phyloP scores from a whole-genome alignment of 2,113 vertebrate genomes.

The Pachycephala philippinensis region DNA sequence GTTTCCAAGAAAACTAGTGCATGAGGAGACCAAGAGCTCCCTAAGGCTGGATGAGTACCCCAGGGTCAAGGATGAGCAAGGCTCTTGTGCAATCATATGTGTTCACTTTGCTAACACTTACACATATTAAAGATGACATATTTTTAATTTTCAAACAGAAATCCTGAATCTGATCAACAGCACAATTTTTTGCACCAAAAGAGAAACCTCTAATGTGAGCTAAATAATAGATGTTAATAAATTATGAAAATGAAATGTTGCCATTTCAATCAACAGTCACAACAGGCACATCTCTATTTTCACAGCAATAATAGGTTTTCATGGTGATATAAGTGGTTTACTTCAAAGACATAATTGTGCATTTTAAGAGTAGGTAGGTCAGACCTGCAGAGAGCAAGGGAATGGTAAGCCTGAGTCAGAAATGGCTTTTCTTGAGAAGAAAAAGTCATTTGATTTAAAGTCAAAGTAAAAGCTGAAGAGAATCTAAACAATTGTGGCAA shows the following conservation, averaged over 20 bases:
- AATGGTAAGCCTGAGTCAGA: neutral
- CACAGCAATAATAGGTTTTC: neutral
- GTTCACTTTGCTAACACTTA: neutral
- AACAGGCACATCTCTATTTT: constrained; percentile 12
- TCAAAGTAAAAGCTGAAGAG: neutral
- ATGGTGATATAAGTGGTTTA: neutral
- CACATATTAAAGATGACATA: rapidly evolving
- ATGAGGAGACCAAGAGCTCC: neutral
- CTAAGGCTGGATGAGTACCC: neutral
- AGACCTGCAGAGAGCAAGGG: neutral
- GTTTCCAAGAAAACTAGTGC: neutral
- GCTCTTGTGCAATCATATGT: neutral
- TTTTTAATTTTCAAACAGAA: neutral
- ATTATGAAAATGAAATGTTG: neutral
- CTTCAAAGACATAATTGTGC: neutral
- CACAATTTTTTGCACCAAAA: neutral
- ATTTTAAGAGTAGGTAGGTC: neutral
- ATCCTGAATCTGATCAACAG: neutral
- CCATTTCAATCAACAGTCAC: neutral
- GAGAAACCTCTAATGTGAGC: neutral
- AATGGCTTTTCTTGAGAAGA: neutral
- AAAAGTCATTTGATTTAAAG: neutral
- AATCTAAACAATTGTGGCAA: neutral
- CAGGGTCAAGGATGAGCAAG: neutral
- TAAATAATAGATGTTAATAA: neutral